Conservation (phyloP, 2,888 invertebrate species). For the Agriotes lineatus region DNA sequence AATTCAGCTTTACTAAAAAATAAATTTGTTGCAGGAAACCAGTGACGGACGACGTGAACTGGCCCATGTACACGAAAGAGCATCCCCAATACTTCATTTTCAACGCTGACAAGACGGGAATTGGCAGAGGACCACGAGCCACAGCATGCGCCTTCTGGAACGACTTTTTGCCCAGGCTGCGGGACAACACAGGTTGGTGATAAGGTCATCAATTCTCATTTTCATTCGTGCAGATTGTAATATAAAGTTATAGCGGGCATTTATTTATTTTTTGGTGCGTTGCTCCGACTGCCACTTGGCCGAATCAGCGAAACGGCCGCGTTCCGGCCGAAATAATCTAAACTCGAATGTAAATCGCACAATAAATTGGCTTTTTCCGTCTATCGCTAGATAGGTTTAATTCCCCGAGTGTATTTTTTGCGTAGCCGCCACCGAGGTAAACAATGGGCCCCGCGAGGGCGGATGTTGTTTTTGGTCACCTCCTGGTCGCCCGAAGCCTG, state of each 20-base stretch:
- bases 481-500: constrained; percentile 16
- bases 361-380: constrained; percentile 24
- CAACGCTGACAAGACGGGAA: constrained; percentile 82
- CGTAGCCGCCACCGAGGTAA: constrained; percentile 25
- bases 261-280: constrained; percentile 1
- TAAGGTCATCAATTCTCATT: constrained; percentile 19
- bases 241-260: constrained; percentile 13
- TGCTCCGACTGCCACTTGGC: background rate
- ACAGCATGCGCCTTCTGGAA: constrained; percentile 97
- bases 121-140: constrained; percentile 82
- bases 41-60: constrained; percentile 79
- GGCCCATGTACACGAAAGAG: constrained; percentile 89
- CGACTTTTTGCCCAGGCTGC: constrained; percentile 90
- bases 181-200: constrained; percentile 75
- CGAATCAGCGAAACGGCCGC: background rate
- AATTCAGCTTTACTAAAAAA: too few species aligned
- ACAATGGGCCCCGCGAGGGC: constrained; percentile 29
- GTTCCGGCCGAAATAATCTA: constrained; percentile 9
- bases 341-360: constrained; percentile 14
- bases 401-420: constrained; percentile 33
- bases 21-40: constrained; percentile 73
- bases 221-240: constrained; percentile 4
- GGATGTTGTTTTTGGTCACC: constrained; percentile 34
- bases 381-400: constrained; percentile 32
- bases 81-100: constrained; percentile 92